Conservation (phyloP, 2,797 vertebrate genomes). For the Channallabes apus region DNA sequence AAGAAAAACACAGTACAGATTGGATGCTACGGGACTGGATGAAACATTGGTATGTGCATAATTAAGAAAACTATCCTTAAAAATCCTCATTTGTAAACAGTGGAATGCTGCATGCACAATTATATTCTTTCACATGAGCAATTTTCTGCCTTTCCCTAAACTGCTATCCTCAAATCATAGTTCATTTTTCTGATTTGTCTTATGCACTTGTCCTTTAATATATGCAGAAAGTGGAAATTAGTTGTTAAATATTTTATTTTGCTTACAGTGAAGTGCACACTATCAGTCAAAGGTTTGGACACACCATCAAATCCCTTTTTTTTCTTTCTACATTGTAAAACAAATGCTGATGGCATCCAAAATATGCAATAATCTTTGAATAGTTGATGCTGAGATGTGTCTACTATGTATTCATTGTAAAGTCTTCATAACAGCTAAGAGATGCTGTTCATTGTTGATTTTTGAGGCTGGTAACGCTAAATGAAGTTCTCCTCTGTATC, state of each 20-base stretch:
- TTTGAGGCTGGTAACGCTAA: too few species aligned
- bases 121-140: slow-evolving; percentile 40
- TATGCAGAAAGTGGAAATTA: neutral
- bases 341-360: too few species aligned
- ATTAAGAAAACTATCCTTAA: neutral
- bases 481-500: too few species aligned
- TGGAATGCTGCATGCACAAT: slow-evolving; percentile 32
- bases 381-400: too few species aligned
- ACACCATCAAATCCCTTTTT: too few species aligned
- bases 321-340: too few species aligned
- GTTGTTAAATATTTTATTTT: neutral
- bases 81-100: neutral
- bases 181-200: slow-evolving; percentile 18
- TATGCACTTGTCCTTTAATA: neutral
- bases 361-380: too few species aligned
- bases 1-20: slow-evolving; percentile 7
- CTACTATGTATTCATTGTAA: too few species aligned
- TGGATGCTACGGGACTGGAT: neutral
- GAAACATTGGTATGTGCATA: neutral
- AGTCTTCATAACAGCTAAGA: too few species aligned
- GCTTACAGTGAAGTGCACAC: neutral
- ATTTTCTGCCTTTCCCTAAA: slow-evolving; percentile 6
- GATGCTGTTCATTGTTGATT: too few species aligned
- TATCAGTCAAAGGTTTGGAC: too few species aligned
- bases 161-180: slow-evolving; percentile 27